phyloP scores from a whole-genome alignment of 2,888 invertebrate species.

The Blastobasis lacticolella region DNA sequence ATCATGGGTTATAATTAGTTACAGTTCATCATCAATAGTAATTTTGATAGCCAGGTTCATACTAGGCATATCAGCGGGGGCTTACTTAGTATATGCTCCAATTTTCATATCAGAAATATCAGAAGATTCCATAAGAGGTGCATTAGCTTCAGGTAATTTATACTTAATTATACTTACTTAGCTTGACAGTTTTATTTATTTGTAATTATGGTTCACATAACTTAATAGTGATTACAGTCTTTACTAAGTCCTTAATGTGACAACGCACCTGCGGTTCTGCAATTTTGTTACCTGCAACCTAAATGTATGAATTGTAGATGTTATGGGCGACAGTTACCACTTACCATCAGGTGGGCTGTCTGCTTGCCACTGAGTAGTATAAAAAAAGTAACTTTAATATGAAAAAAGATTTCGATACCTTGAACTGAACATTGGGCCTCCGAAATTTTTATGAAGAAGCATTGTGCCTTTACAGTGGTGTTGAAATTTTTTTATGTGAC shows the following conservation, averaged over 20 bases:
- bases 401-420: too few species aligned
- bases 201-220: background rate
- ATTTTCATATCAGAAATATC: conserved; percentile 79
- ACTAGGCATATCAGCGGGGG: conserved; percentile 73
- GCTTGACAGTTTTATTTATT: background rate
- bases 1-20: conserved; percentile 73
- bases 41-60: conserved; percentile 71
- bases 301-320: background rate
- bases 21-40: conserved; percentile 50
- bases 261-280: background rate
- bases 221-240: background rate
- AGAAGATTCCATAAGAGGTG: conserved; percentile 60
- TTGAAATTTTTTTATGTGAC: too few species aligned
- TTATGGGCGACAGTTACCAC: background rate
- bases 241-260: background rate
- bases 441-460: too few species aligned
- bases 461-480: too few species aligned
- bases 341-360: too few species aligned
- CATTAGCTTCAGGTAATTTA: conserved; percentile 44
- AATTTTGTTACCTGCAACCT: background rate
- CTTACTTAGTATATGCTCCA: conserved; percentile 70
- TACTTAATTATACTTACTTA: background rate
- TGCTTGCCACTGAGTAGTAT: too few species aligned
- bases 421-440: too few species aligned
- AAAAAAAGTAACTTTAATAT: too few species aligned